phyloP scores from a whole-genome alignment of 2,113 vertebrate genomes.

The Lepus europaeus region DNA sequence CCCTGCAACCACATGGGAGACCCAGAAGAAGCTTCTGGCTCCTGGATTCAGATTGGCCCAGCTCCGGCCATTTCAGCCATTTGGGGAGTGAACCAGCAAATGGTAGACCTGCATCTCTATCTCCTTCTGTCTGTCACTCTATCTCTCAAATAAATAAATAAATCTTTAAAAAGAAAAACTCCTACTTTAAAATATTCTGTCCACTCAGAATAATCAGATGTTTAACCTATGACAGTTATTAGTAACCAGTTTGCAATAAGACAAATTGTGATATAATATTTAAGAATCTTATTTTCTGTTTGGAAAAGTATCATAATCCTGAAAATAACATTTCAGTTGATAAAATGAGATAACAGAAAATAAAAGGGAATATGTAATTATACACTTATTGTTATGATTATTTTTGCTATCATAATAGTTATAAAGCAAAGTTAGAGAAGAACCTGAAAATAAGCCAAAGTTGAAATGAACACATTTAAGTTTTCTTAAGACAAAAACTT shows the following conservation, averaged over 20 bases:
- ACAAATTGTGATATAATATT: constrained; percentile 41
- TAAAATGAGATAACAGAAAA: constrained; percentile 12
- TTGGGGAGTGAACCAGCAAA: too few species aligned
- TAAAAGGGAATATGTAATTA: background rate
- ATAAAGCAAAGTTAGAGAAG: constrained; percentile 25
- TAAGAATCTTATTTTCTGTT: constrained; percentile 33
- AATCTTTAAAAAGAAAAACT: too few species aligned
- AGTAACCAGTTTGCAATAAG: background rate
- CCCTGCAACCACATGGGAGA: too few species aligned
- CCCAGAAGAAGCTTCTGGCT: too few species aligned
- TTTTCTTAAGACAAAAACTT: background rate
- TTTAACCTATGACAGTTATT: background rate
- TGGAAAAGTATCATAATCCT: background rate
- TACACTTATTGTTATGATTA: background rate
- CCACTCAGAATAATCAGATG: background rate
- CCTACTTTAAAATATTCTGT: background rate
- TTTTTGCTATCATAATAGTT: constrained; percentile 10
- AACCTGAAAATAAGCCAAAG: constrained; percentile 12
- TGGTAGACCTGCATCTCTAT: too few species aligned
- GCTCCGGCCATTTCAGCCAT: too few species aligned
- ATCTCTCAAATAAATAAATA: too few species aligned
- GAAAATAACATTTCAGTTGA: constrained; percentile 18
- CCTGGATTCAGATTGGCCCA: too few species aligned
- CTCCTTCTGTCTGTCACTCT: too few species aligned
- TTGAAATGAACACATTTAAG: background rate